Evolutionary conservation across 2,113 vertebrate genomes (phyloP).

Genomic region (Perca fluviatilis): DNA sequence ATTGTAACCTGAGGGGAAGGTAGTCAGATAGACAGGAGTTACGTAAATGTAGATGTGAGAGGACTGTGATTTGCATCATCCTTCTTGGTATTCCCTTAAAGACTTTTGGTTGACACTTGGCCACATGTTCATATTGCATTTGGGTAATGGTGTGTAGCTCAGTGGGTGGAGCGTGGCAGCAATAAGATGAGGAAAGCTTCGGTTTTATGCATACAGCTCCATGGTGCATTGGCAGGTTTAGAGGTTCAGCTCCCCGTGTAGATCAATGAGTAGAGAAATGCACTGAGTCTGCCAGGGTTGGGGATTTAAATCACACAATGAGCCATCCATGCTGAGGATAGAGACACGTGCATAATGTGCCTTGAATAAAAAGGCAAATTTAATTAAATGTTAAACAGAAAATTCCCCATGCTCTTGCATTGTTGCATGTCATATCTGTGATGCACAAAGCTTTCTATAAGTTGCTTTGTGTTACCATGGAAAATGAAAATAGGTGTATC

Average conservation of each 20-base stretch:
- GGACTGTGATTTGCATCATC: slow-evolving; percentile 47
- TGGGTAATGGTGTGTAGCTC: slow-evolving; percentile 23
- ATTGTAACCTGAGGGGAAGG: slow-evolving; percentile 29
- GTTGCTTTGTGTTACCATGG: not conserved
- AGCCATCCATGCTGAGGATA: slow-evolving; percentile 10
- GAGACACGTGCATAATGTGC: slow-evolving; percentile 4
- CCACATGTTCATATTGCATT: slow-evolving; percentile 53
- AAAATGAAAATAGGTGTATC: not conserved
- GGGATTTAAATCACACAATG: slow-evolving; percentile 51
- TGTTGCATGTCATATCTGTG: not conserved
- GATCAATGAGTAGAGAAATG: slow-evolving; percentile 28
- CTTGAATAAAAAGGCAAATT: slow-evolving; percentile 6
- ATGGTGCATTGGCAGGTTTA: slow-evolving; percentile 18
- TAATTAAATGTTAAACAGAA: slow-evolving; percentile 18
- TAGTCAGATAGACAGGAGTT: slow-evolving; percentile 12
- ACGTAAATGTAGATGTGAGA: slow-evolving; percentile 30
- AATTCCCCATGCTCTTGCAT: not conserved
- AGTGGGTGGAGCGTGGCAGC: not conserved
- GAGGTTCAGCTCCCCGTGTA: slow-evolving; percentile 30
- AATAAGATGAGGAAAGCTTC: slow-evolving; percentile 1
- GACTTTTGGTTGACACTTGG: slow-evolving; percentile 11
- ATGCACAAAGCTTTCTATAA: not conserved
- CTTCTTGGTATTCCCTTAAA: slow-evolving; percentile 2
- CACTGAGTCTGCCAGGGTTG: slow-evolving; percentile 45
- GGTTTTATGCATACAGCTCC: slow-evolving; percentile 23